These are phyloP conservation scores for Argynnis bischoffii DNA, from an alignment of 2,888 invertebrate genomes.

Conservation along the genomic window DNA sequence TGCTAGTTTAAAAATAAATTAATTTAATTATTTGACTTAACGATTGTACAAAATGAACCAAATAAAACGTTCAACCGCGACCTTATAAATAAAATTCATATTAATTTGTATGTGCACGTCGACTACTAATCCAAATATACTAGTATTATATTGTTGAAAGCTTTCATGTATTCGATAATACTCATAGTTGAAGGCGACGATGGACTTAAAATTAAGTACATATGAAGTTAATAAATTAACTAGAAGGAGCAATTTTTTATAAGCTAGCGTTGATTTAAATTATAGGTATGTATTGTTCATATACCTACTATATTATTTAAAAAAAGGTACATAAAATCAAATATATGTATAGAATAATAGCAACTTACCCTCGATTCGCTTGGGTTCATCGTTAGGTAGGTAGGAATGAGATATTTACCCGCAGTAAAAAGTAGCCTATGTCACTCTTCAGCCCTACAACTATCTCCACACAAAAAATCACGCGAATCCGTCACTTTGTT, in stretches of 20 bases:
- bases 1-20: no score
- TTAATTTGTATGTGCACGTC: slow-evolving; percentile 4
- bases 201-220: slow-evolving; percentile 4
- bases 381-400: no score
- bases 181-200: slow-evolving; percentile 2
- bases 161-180: slow-evolving; percentile 16
- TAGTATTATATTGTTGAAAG: background rate
- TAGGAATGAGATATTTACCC: no score
- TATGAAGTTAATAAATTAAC: slow-evolving; percentile 6
- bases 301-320: no score
- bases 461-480: no score
- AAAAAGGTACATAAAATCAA: background rate
- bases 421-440: no score
- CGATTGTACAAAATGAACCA: background rate
- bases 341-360: background rate
- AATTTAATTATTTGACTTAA: background rate
- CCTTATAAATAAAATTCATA: background rate
- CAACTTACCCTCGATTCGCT: no score
- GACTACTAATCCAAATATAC: background rate
- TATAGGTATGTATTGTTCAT: no score
- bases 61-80: background rate
- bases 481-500: no score
- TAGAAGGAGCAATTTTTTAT: no score
- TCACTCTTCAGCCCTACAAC: no score
- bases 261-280: background rate